phyloP scores from a whole-genome alignment of 2,797 vertebrate genomes.

The Rhynchonycteris naso region DNA sequence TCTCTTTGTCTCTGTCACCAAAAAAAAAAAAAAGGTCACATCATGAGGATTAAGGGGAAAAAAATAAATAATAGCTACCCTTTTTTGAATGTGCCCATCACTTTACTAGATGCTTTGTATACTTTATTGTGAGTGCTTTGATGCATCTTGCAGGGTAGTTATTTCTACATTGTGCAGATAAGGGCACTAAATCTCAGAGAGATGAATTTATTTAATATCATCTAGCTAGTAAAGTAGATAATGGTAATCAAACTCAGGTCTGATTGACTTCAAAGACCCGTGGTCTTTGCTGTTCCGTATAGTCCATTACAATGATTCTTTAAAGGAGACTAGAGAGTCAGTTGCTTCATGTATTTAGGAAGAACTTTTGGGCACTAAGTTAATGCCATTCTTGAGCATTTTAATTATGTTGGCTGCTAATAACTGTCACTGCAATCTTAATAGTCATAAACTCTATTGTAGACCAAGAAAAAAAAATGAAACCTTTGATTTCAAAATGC shows the following conservation, averaged over 20 bases:
- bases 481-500: constrained; percentile 22
- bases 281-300: neutral
- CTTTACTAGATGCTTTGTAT: constrained; percentile 26
- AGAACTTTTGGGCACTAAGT: constrained; percentile 45
- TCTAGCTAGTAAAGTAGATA: constrained; percentile 2
- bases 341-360: constrained; percentile 41
- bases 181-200: constrained; percentile 18
- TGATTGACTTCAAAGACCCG: neutral
- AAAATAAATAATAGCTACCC: constrained; percentile 1
- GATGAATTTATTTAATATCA: neutral
- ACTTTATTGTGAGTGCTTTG: constrained; percentile 4
- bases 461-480: constrained; percentile 17
- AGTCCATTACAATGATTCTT: neutral
- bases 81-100: neutral
- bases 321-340: neutral
- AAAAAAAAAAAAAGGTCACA: neutral
- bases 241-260: neutral
- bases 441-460: constrained; percentile 9
- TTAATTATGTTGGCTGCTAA: neutral
- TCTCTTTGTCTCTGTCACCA: too few relatives aligned
- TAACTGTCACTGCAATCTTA: neutral
- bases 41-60: neutral
- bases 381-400: constrained; percentile 34
- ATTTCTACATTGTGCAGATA: neutral
- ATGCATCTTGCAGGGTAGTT: neutral